Conservation (phyloP, 2,797 vertebrate genomes). For the Gobio occitaniae region DNA sequence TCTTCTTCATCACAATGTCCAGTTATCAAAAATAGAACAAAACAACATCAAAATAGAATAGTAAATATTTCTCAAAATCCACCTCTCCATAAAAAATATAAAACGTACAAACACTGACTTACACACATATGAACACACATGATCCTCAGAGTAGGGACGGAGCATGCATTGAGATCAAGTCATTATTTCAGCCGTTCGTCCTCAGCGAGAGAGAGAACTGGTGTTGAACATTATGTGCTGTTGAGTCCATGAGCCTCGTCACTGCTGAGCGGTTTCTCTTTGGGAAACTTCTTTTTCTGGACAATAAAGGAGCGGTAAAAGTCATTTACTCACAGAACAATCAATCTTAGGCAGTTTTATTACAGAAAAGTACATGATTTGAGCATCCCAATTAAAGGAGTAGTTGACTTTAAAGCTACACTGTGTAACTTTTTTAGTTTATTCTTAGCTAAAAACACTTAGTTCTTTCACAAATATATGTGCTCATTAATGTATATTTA, state of each 20-base stretch:
- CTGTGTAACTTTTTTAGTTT: too few species aligned
- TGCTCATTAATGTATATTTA: too few species aligned
- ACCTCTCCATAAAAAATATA: conserved; percentile 8
- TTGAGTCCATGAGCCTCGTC: conserved; percentile 24
- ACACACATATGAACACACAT: background rate
- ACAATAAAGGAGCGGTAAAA: conserved; percentile 10
- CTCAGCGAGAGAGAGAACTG: background rate
- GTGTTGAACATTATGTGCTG: background rate
- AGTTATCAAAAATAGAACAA: conserved; percentile 25
- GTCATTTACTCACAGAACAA: background rate
- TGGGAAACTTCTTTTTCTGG: conserved; percentile 57
- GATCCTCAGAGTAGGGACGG: background rate
- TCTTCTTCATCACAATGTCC: conserved; percentile 1
- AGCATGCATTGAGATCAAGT: background rate
- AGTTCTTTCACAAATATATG: too few species aligned
- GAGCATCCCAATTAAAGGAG: background rate
- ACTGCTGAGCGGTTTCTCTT: background rate
- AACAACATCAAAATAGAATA: background rate
- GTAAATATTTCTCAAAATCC: background rate
- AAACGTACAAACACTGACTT: conserved; percentile 3
- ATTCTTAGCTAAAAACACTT: too few species aligned
- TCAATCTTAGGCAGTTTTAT: background rate
- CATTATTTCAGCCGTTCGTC: background rate
- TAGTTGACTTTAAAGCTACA: too few species aligned
- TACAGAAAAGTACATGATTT: background rate